A percentile compares a stretch with the other conserved stretches of the same genome.
Conservation (phyloP, 2,113 vertebrate species). For the Siniperca knerii region DNA sequence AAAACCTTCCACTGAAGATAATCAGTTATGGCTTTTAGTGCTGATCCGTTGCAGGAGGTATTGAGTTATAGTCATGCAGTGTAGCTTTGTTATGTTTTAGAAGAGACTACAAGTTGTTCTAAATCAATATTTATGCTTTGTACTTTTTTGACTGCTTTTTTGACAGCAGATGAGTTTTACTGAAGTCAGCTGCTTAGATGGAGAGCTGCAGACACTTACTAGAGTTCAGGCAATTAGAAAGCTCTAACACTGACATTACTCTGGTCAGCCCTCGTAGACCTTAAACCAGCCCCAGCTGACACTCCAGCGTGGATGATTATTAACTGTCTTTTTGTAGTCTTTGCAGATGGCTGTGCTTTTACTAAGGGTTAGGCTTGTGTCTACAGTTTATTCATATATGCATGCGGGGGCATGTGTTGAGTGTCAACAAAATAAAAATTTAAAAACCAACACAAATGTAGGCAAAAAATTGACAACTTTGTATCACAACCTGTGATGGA, state of each 20-base stretch:
- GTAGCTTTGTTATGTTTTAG: slow-evolving; percentile 30
- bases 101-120: slow-evolving; percentile 21
- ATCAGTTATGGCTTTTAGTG: slow-evolving; percentile 47
- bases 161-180: slow-evolving; percentile 26
- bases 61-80: slow-evolving; percentile 20
- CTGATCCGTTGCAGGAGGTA: slow-evolving; percentile 3
- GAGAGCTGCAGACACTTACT: slow-evolving; percentile 25
- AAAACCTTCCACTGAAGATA: slow-evolving; percentile 32
- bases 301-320: slow-evolving; percentile 12
- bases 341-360: slow-evolving; percentile 7
- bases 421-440: not conserved
- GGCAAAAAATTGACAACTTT: not conserved
- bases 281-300: not conserved
- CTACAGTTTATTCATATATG: not conserved
- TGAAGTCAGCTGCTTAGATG: slow-evolving; percentile 3
- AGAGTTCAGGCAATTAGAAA: slow-evolving; percentile 52
- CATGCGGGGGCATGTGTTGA: not conserved
- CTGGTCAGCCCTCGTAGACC: slow-evolving; percentile 14
- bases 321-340: slow-evolving; percentile 9
- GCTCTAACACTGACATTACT: slow-evolving; percentile 14
- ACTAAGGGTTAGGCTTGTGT: not conserved
- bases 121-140: slow-evolving; percentile 23
- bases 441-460: not conserved
- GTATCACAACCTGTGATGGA: not conserved
- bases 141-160: slow-evolving; percentile 1